phyloP scores from a whole-genome alignment of 1,140 invertebrate species.

The Musca vetustissima region DNA sequence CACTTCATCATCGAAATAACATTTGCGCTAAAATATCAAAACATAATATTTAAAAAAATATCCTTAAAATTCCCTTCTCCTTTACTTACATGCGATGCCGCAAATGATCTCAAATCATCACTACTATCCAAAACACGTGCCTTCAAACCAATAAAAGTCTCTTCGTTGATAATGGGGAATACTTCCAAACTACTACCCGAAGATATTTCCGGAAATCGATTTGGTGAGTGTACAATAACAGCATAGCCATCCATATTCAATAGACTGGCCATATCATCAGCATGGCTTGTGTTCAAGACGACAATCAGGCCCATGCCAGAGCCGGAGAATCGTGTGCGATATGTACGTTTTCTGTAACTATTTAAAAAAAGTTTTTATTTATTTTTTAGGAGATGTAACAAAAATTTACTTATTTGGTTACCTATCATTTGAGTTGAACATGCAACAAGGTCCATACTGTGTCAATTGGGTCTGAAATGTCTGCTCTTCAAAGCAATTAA shows the following conservation, averaged over 20 bases:
- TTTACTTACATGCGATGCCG: constrained; percentile 33
- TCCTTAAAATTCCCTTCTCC: background rate
- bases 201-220: constrained; percentile 21
- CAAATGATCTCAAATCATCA: constrained; percentile 36
- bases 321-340: constrained; percentile 37
- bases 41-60: background rate
- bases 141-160: constrained; percentile 26
- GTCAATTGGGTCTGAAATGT: constrained; percentile 38
- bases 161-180: constrained; percentile 17
- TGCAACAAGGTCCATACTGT: constrained; percentile 43
- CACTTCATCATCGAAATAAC: constrained; percentile 52
- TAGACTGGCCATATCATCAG: constrained; percentile 49
- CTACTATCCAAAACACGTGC: constrained; percentile 41
- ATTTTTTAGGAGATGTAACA: background rate
- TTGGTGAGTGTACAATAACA: constrained; percentile 34
- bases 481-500: constrained; percentile 34
- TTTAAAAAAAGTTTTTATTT: background rate
- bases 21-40: constrained; percentile 40
- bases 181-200: constrained; percentile 21
- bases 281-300: constrained; percentile 44
- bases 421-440: constrained; percentile 35
- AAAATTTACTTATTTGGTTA: background rate
- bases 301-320: constrained; percentile 52
- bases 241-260: constrained; percentile 30
- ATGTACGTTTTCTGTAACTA: constrained; percentile 25